These are phyloP conservation scores for Hylaeus anthracinus DNA, from an alignment of 1,140 invertebrate genomes.

Conservation along the genomic window DNA sequence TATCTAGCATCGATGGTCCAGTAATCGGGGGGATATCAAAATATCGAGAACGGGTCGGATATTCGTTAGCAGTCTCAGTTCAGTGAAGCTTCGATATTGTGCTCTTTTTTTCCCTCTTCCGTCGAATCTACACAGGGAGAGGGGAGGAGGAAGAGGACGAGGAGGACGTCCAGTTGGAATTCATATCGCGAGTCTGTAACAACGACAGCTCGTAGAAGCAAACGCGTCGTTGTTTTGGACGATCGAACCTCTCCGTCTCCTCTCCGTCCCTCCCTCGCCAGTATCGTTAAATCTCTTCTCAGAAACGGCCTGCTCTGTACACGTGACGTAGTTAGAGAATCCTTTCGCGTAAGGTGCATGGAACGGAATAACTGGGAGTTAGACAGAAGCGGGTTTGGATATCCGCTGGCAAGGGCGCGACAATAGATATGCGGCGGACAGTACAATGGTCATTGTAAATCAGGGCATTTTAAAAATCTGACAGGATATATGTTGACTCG, in stretches of 20 bases:
- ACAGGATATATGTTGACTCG: slow-evolving; percentile 78
- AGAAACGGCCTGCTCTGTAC: slow-evolving; percentile 20
- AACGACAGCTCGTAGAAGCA: slow-evolving; percentile 4
- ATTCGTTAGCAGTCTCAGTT: not conserved
- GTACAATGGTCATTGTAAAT: slow-evolving; percentile 79
- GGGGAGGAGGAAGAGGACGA: too few species aligned
- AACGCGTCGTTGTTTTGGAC: not conserved
- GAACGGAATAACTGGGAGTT: slow-evolving; percentile 38
- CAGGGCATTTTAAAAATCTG: slow-evolving; percentile 79
- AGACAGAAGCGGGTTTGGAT: slow-evolving; percentile 49
- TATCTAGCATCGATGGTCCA: slow-evolving; percentile 6
- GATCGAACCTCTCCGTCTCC: slow-evolving; percentile 13
- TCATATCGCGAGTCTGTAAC: not conserved
- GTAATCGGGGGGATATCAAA: slow-evolving; percentile 16
- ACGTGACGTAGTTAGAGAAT: slow-evolving; percentile 41
- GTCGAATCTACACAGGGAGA: too few species aligned
- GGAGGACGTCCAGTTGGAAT: not conserved
- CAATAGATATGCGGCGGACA: slow-evolving; percentile 76
- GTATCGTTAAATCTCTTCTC: slow-evolving; percentile 42
- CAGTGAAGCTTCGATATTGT: not conserved
- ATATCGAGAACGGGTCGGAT: not conserved
- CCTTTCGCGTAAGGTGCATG: slow-evolving; percentile 49
- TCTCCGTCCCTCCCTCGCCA: not conserved
- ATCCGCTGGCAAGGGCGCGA: slow-evolving; percentile 60
- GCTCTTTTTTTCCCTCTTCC: not conserved